phyloP scores from a whole-genome alignment of 1,140 invertebrate species.

The Sesamia nonagrioides region DNA sequence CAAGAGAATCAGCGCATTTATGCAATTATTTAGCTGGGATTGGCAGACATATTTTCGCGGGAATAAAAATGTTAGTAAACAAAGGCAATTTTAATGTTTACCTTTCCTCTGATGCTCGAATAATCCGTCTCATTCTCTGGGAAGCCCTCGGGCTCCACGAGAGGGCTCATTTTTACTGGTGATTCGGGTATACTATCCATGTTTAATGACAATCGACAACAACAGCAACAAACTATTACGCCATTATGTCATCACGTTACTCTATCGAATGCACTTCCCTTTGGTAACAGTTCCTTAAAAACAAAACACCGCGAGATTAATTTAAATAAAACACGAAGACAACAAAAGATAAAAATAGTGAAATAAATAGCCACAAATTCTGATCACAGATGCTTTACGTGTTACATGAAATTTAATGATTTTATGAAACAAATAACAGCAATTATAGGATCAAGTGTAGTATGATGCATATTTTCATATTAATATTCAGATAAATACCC shows the following conservation, averaged over 20 bases:
- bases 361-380: constrained; percentile 3
- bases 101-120: constrained; percentile 87
- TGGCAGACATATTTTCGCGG: constrained; percentile 50
- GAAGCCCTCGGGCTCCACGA: constrained; percentile 65
- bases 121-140: constrained; percentile 79
- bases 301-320: background rate
- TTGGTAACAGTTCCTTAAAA: constrained; percentile 30
- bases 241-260: constrained; percentile 75
- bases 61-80: constrained; percentile 59
- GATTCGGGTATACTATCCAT: constrained; percentile 77
- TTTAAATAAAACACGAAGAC: constrained; percentile 9
- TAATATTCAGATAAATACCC: constrained; percentile 16
- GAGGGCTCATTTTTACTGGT: constrained; percentile 66
- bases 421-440: constrained; percentile 18
- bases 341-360: constrained; percentile 30
- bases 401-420: background rate
- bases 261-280: background rate
- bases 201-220: constrained; percentile 45
- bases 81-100: constrained; percentile 54
- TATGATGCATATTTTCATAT: background rate
- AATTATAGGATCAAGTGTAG: background rate
- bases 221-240: constrained; percentile 60
- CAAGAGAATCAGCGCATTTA: background rate
- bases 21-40: background rate
- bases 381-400: constrained; percentile 14